Conservation (phyloP, 2,797 vertebrate genomes). For the Sebastiscus tertius region DNA sequence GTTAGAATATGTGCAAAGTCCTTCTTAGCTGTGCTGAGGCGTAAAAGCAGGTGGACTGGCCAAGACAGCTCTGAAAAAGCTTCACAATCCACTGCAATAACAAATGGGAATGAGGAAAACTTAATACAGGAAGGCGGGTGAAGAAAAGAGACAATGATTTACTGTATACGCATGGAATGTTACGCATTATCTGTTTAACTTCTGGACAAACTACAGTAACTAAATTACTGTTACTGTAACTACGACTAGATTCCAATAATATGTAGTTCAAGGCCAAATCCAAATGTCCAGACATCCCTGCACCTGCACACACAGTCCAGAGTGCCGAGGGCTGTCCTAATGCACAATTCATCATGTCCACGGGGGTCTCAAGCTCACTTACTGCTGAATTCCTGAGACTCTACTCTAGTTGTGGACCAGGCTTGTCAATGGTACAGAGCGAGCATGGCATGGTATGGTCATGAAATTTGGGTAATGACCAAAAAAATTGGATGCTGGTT, state of each 20-base stretch:
- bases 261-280: background rate
- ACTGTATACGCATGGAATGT: background rate
- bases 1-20: constrained; percentile 28
- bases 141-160: background rate
- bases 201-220: background rate
- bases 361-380: background rate
- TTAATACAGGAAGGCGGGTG: background rate
- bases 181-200: background rate
- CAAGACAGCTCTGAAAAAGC: background rate
- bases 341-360: background rate
- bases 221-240: background rate
- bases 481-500: background rate
- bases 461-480: background rate
- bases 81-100: background rate
- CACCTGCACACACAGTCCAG: background rate
- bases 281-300: background rate
- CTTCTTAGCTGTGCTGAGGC: constrained; percentile 8
- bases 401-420: background rate
- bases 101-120: background rate
- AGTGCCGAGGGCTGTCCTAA: background rate
- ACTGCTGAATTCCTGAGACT: background rate
- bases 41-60: constrained; percentile 3
- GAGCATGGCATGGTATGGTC: background rate
- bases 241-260: background rate
- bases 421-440: background rate